Conservation (phyloP, 1,140 invertebrate genomes). For the Lucilia cuprina region DNA sequence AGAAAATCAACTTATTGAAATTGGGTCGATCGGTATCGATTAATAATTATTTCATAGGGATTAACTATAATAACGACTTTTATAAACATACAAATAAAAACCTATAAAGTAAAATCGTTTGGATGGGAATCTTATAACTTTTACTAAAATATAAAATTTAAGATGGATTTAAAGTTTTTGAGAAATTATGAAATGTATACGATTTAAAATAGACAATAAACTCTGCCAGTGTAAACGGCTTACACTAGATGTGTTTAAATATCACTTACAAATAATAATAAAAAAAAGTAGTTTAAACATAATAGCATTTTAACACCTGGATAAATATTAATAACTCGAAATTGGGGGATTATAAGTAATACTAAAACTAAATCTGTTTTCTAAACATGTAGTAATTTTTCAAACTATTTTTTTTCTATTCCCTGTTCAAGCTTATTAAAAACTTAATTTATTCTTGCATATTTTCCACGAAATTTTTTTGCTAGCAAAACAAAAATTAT, state of each 20-base stretch:
- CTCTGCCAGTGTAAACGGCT: background rate
- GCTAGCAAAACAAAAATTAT: slow-evolving; percentile 15
- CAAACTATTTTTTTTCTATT: background rate
- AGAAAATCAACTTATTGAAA: too few relatives aligned
- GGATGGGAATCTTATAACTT: too few relatives aligned
- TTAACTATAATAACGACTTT: too few relatives aligned
- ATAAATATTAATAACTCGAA: background rate
- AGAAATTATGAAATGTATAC: too few relatives aligned
- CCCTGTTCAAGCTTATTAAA: slow-evolving; percentile 8
- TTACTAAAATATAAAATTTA: too few relatives aligned
- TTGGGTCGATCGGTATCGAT: too few relatives aligned
- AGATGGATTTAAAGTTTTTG: too few relatives aligned
- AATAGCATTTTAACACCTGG: slow-evolving; percentile 26
- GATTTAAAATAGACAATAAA: too few relatives aligned
- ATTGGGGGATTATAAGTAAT: background rate
- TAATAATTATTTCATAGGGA: too few relatives aligned
- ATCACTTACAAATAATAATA: background rate
- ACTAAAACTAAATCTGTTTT: background rate
- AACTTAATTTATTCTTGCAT: slow-evolving; percentile 24
- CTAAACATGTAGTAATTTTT: background rate
- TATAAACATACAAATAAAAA: too few relatives aligned
- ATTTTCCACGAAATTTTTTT: background rate
- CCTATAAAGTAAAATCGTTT: too few relatives aligned
- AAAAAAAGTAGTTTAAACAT: background rate
- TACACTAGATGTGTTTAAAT: background rate